A percentile compares a stretch with the other conserved stretches of the same genome.
phyloP scores from a whole-genome alignment of 2,113 vertebrate species.

The Psilopogon haemacephalus region DNA sequence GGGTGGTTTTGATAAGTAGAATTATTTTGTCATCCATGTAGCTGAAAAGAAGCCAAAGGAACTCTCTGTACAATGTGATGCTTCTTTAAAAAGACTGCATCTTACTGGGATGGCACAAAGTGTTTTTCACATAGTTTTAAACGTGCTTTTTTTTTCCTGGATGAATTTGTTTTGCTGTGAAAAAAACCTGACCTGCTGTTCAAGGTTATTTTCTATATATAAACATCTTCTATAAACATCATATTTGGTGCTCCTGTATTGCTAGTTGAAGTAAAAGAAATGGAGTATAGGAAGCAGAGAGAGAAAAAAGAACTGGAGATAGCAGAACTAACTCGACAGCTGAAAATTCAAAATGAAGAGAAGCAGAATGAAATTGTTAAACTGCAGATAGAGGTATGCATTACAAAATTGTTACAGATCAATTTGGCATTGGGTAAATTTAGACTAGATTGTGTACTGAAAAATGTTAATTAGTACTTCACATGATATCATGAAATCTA shows the following conservation, averaged over 20 bases:
- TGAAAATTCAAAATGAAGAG: conserved; percentile 86
- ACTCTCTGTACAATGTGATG: neutral
- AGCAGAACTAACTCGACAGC: conserved; percentile 80
- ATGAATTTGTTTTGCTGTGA: neutral
- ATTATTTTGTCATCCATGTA: neutral
- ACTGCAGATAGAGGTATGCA: conserved; percentile 88
- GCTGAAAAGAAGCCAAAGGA: neutral
- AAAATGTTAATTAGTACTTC: neutral
- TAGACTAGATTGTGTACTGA: neutral
- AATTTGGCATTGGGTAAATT: neutral
- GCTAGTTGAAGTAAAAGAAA: conserved; percentile 82
- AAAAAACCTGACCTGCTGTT: neutral
- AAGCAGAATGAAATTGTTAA: conserved; percentile 89
- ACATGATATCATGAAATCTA: neutral
- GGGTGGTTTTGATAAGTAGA: neutral
- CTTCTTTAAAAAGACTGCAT: neutral
- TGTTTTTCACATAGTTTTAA: neutral
- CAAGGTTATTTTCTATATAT: neutral
- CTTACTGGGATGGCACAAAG: neutral
- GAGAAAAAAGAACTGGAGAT: conserved; percentile 80
- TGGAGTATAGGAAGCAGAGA: conserved; percentile 73
- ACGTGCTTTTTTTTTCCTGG: neutral
- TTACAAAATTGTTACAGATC: neutral
- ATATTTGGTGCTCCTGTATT: conserved; percentile 24
- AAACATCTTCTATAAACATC: neutral